A percentile compares a stretch with the other conserved stretches of the same genome.
These are phyloP conservation scores for Rhinoderma darwinii DNA, from an alignment of 2,113 vertebrate genomes.

Conservation along the genomic window DNA sequence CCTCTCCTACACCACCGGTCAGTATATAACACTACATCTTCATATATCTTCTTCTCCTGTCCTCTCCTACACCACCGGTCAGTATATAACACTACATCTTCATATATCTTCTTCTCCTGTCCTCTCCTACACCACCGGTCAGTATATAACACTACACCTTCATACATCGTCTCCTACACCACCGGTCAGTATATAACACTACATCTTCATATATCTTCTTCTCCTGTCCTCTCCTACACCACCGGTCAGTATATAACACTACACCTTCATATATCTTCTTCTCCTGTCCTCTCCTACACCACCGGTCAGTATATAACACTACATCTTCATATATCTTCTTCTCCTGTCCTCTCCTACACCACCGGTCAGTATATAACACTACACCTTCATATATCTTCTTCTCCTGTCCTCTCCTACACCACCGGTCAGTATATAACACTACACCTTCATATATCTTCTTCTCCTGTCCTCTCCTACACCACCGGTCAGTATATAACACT, in stretches of 20 bases:
- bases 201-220: neutral
- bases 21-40: conserved; percentile 61
- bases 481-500: neutral
- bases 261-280: neutral
- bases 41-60: too few relatives aligned
- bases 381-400: neutral
- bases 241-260: too few relatives aligned
- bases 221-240: neutral
- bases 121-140: neutral
- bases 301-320: neutral
- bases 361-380: neutral
- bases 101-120: neutral
- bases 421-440: neutral
- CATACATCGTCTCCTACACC: neutral
- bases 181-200: neutral
- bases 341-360: neutral
- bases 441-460: neutral
- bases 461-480: neutral
- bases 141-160: neutral
- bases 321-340: conserved; percentile 47
- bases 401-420: neutral
- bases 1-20: conserved; percentile 80
- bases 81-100: neutral
- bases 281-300: neutral
- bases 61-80: neutral